These are phyloP conservation scores for Brachyhypopomus gauderio DNA, from an alignment of 2,113 vertebrate species.

Conservation along the genomic window DNA sequence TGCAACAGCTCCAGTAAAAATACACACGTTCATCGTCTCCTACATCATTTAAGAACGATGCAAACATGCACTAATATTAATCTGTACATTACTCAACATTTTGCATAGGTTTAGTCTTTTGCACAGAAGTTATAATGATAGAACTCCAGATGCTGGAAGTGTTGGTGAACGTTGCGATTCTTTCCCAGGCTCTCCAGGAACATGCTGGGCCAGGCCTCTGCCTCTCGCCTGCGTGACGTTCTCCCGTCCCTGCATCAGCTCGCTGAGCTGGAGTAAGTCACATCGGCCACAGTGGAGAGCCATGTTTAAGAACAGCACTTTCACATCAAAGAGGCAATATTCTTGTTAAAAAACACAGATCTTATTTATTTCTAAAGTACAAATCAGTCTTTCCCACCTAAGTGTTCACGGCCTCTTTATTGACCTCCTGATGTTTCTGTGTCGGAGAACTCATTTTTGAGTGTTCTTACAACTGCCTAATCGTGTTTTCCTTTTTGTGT, in stretches of 20 bases:
- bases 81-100: no score
- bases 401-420: no score
- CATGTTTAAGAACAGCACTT: neutral
- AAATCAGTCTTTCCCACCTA: no score
- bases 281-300: no score
- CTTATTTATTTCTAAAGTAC: no score
- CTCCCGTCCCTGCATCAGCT: conserved; percentile 70
- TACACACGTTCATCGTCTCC: neutral
- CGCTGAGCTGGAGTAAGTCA: conserved; percentile 80
- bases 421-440: neutral
- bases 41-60: neutral
- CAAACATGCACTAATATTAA: no score
- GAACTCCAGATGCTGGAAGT: neutral
- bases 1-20: conserved; percentile 84
- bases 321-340: no score
- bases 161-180: neutral
- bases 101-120: no score
- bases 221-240: conserved; percentile 68
- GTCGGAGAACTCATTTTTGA: neutral
- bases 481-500: neutral
- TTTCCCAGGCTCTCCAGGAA: conserved; percentile 79
- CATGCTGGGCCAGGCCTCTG: conserved; percentile 69
- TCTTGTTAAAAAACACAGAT: no score
- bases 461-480: neutral
- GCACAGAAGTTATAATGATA: no score